These are phyloP conservation scores for Drosophila subquinaria DNA, from an alignment of 2,888 invertebrate species.

Conservation along the genomic window DNA sequence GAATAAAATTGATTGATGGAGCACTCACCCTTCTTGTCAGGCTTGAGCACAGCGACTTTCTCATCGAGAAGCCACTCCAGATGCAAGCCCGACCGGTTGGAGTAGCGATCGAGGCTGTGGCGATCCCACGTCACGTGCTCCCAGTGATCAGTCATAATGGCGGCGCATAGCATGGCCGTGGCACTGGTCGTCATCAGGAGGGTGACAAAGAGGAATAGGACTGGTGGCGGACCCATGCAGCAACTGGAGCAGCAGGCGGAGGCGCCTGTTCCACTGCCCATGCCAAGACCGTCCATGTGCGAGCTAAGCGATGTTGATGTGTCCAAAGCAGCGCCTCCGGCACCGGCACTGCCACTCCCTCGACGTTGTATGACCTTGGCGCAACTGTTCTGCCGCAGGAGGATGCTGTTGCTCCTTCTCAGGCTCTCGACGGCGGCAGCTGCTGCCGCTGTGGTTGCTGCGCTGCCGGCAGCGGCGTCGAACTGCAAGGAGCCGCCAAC, in stretches of 20 bases:
- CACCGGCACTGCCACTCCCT: conserved; percentile 67
- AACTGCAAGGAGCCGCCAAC: conserved; percentile 83
- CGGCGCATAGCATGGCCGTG: conserved; percentile 92
- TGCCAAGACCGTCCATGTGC: conserved; percentile 79
- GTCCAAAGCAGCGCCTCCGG: conserved; percentile 51
- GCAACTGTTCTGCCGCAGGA: conserved; percentile 83
- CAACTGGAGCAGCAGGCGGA: conserved; percentile 82
- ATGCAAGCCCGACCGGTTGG: conserved; percentile 86
- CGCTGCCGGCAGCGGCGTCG: conserved; percentile 69
- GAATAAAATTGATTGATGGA: not conserved
- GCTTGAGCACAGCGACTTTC: conserved; percentile 89
- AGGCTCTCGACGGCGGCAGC: conserved; percentile 84
- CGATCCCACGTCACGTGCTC: conserved; percentile 94
- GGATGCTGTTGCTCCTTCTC: conserved; percentile 83
- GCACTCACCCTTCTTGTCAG: conserved; percentile 83
- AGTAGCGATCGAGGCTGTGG: conserved; percentile 84
- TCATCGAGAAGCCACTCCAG: conserved; percentile 92
- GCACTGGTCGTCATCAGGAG: conserved; percentile 91
- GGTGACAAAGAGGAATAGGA: conserved; percentile 86
- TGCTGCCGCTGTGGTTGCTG: conserved; percentile 79
- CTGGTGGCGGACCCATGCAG: conserved; percentile 84
- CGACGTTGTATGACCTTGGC: conserved; percentile 83
- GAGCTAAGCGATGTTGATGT: conserved; percentile 82
- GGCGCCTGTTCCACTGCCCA: conserved; percentile 73
- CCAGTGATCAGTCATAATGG: conserved; percentile 96